Evolutionary conservation across 2,113 vertebrate species (phyloP).

Genomic region (Melanotaenia duboulayi): DNA sequence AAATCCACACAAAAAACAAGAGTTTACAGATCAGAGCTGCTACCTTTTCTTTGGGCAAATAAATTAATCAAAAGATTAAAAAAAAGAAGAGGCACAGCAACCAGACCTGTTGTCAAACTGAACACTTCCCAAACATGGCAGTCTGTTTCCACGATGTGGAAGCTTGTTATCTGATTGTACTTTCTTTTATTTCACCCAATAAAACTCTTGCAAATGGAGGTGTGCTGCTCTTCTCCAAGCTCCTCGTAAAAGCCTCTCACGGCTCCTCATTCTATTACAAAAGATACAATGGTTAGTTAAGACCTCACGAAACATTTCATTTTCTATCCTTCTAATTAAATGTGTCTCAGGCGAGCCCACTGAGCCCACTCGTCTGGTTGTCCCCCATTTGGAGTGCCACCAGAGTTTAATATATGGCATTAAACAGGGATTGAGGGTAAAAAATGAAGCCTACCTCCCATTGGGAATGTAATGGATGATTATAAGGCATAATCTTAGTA

Average conservation of each 20-base stretch:
- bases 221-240: conserved; percentile 36
- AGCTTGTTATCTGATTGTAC: conserved; percentile 73
- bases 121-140: conserved; percentile 69
- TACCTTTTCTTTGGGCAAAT: conserved; percentile 24
- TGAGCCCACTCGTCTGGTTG: conserved; percentile 75
- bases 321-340: conserved; percentile 81
- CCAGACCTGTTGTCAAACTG: conserved; percentile 48
- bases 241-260: conserved; percentile 69
- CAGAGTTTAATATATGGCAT: conserved; percentile 83
- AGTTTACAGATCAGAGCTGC: conserved; percentile 10
- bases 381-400: conserved; percentile 79
- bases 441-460: conserved; percentile 81
- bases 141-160: conserved; percentile 69
- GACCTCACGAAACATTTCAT: conserved; percentile 80
- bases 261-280: conserved; percentile 75
- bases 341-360: conserved; percentile 81
- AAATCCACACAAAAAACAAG: conserved; percentile 26
- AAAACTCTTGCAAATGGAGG: conserved; percentile 69
- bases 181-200: conserved; percentile 70
- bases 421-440: conserved; percentile 81
- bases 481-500: conserved; percentile 81
- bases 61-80: conserved; percentile 31
- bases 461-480: conserved; percentile 84
- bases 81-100: conserved; percentile 12
- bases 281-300: conserved; percentile 81